A percentile compares a stretch with the other conserved stretches of the same genome.
Conservation (phyloP, 2,797 vertebrate species). For the Pyrrhura leucotis region DNA sequence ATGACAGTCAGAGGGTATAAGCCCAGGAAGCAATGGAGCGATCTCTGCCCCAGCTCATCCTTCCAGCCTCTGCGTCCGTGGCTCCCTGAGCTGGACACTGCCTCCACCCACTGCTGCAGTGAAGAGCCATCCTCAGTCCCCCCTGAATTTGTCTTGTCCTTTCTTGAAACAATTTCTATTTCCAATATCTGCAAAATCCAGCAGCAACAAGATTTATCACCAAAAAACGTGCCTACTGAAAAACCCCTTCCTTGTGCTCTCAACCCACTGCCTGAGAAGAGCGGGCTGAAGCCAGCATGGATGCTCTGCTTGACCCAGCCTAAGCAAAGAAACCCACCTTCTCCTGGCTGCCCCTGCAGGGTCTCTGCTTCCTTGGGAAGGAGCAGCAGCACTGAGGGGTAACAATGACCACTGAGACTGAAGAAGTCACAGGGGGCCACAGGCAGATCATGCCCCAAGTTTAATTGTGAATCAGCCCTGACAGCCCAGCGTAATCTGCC, state of each 20-base stretch:
- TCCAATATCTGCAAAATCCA: neutral
- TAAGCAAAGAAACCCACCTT: neutral
- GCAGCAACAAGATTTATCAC: neutral
- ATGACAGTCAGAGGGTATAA: neutral
- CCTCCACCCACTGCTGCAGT: neutral
- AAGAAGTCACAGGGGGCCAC: accelerated
- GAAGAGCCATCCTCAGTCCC: neutral
- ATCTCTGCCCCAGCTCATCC: neutral
- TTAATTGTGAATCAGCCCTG: neutral
- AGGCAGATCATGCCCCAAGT: neutral
- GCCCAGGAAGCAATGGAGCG: neutral
- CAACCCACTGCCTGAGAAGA: neutral
- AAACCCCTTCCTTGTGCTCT: neutral
- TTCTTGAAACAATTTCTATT: neutral
- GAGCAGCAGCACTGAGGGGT: neutral
- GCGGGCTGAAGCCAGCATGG: neutral
- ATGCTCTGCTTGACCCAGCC: neutral
- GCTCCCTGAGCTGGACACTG: accelerated
- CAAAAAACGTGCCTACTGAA: neutral
- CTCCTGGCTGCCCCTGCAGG: accelerated
- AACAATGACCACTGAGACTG: accelerated
- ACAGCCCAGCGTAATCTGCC: neutral
- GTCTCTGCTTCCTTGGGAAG: neutral
- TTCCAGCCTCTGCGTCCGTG: accelerated
- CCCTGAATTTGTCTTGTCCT: neutral